phyloP scores from a whole-genome alignment of 1,140 invertebrate genomes.

The Aphelenchoides besseyi region DNA sequence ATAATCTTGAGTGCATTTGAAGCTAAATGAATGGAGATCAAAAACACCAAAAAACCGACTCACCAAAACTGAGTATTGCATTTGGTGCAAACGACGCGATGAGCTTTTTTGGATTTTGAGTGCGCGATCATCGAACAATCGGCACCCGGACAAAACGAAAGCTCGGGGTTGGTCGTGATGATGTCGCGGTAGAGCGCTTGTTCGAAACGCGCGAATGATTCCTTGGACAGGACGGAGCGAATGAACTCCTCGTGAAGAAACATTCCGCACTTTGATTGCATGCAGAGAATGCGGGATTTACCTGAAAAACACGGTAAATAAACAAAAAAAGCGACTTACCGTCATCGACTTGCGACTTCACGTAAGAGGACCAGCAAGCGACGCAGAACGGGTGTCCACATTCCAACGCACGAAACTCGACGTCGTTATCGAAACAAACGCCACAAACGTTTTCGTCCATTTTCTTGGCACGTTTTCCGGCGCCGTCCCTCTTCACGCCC shows the following conservation, averaged over 20 bases:
- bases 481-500: constrained; percentile 6
- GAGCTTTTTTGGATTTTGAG: constrained; percentile 75
- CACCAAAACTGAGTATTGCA: constrained; percentile 80
- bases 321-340: constrained; percentile 24
- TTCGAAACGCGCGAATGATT: constrained; percentile 82
- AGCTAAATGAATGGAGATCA: constrained; percentile 65
- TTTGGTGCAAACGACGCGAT: constrained; percentile 74
- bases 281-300: constrained; percentile 77
- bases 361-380: constrained; percentile 38
- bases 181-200: constrained; percentile 91
- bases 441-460: constrained; percentile 29
- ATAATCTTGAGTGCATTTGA: constrained; percentile 89
- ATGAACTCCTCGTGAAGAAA: constrained; percentile 93
- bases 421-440: constrained; percentile 36
- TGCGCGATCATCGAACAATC: constrained; percentile 84
- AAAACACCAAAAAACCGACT: constrained; percentile 55
- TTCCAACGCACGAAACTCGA: constrained; percentile 27
- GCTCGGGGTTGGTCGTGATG: constrained; percentile 71
- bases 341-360: constrained; percentile 40
- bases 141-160: constrained; percentile 84
- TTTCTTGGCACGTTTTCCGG: background rate
- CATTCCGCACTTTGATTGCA: constrained; percentile 87
- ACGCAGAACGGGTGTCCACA: constrained; percentile 45
- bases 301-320: constrained; percentile 7
- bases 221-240: constrained; percentile 73